phyloP scores from a whole-genome alignment of 2,797 vertebrate species.

The Babyrousa celebensis region DNA sequence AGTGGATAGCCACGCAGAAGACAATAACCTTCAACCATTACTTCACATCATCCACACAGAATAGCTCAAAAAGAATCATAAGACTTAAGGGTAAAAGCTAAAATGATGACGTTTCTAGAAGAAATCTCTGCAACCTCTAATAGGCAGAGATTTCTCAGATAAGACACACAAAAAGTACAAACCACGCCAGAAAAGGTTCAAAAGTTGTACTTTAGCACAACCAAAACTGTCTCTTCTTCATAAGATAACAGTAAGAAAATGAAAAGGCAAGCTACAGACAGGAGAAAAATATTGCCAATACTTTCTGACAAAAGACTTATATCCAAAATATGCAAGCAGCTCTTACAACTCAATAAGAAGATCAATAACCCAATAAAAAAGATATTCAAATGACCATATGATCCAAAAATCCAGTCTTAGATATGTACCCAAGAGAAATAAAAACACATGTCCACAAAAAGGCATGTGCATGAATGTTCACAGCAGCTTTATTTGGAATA shows the following conservation, averaged over 20 bases:
- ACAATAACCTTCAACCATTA: background rate
- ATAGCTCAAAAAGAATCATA: background rate
- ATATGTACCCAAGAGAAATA: constrained; percentile 51
- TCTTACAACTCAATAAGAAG: constrained; percentile 17
- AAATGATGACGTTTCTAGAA: constrained; percentile 25
- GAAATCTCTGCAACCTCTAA: background rate
- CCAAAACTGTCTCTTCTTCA: constrained; percentile 52
- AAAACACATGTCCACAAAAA: background rate
- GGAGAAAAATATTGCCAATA: constrained; percentile 53
- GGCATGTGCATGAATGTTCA: background rate
- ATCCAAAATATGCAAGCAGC: constrained; percentile 56
- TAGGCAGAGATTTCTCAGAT: background rate
- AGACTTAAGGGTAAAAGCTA: background rate
- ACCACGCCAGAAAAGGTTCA: background rate
- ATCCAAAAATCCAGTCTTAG: background rate
- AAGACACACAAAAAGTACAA: constrained; percentile 1
- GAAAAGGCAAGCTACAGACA: background rate
- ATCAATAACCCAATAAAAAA: background rate
- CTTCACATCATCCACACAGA: background rate
- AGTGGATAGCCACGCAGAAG: background rate
- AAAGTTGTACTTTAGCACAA: constrained; percentile 10
- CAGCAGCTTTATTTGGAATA: constrained; percentile 25
- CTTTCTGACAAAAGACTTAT: constrained; percentile 28
- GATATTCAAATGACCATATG: background rate
- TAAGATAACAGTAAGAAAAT: constrained; percentile 57